phyloP scores from a whole-genome alignment of 2,113 vertebrate genomes.

The Cyanoramphus novaezelandiae region DNA sequence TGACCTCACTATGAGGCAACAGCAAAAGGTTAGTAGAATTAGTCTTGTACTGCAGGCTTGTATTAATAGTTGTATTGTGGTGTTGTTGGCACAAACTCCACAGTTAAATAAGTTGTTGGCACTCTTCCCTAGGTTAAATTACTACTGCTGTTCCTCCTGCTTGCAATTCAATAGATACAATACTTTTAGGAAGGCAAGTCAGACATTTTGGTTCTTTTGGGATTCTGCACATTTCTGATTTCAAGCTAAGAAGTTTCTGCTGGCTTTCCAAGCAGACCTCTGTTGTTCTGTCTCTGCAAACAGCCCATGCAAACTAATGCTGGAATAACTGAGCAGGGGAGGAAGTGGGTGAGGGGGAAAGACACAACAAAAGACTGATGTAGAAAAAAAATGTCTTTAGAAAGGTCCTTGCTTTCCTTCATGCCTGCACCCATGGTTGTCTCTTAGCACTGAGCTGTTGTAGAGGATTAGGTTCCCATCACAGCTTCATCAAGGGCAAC shows the following conservation, averaged over 20 bases:
- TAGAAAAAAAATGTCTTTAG: not conserved
- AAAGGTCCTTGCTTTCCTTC: not conserved
- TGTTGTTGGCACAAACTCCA: slow-evolving; percentile 65
- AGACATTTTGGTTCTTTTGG: slow-evolving; percentile 20
- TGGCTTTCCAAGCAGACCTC: slow-evolving; percentile 2
- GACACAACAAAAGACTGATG: not conserved
- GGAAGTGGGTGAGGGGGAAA: not conserved
- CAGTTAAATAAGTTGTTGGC: slow-evolving; percentile 72
- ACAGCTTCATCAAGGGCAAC: slow-evolving; percentile 10
- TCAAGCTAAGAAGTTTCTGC: slow-evolving; percentile 29
- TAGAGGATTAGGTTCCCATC: slow-evolving; percentile 30
- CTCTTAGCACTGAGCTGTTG: slow-evolving; percentile 7
- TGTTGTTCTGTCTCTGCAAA: not conserved
- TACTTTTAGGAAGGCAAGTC: slow-evolving; percentile 23
- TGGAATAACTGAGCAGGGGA: not conserved
- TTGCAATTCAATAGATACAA: slow-evolving; percentile 48
- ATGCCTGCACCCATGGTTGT: not conserved
- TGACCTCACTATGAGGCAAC: slow-evolving; percentile 65
- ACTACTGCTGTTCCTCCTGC: not conserved
- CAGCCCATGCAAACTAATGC: not conserved
- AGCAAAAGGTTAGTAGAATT: slow-evolving; percentile 76
- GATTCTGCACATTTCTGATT: slow-evolving; percentile 17
- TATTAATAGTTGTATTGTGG: slow-evolving; percentile 74
- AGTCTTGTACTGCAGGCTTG: slow-evolving; percentile 63
- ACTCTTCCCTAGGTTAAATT: slow-evolving; percentile 68